These are phyloP conservation scores for Decapterus maruadsi DNA, from an alignment of 2,797 vertebrate genomes.

Conservation along the genomic window DNA sequence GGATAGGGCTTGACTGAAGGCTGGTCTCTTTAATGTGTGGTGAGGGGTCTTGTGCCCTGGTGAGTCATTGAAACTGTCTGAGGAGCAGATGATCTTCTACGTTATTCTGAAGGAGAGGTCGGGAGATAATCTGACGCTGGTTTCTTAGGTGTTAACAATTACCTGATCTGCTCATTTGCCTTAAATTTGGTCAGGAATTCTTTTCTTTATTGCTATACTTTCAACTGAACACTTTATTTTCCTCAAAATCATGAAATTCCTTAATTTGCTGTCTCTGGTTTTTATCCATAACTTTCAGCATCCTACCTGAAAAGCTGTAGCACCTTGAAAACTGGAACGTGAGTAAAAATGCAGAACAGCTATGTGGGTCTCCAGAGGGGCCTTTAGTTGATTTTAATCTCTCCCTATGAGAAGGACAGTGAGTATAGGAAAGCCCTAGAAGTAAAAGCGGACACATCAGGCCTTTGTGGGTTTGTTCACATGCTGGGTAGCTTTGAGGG, in stretches of 20 bases:
- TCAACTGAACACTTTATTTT: not conserved
- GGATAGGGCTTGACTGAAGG: slow-evolving; percentile 67
- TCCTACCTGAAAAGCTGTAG: slow-evolving; percentile 32
- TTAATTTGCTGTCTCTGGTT: not conserved
- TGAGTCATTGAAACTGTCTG: slow-evolving; percentile 70
- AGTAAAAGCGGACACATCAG: slow-evolving; percentile 63
- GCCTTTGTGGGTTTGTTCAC: slow-evolving; percentile 79
- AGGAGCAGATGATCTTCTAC: slow-evolving; percentile 68
- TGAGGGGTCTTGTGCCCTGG: slow-evolving; percentile 80
- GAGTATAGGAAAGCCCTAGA: slow-evolving; percentile 52
- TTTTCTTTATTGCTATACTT: slow-evolving; percentile 3
- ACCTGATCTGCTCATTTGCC: slow-evolving; percentile 56
- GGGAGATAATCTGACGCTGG: slow-evolving; percentile 66
- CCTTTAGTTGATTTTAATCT: slow-evolving; percentile 68
- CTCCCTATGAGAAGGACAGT: slow-evolving; percentile 51
- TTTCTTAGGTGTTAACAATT: slow-evolving; percentile 88
- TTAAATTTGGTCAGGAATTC: slow-evolving; percentile 5
- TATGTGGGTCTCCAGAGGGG: slow-evolving; percentile 47
- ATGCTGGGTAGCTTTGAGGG: slow-evolving; percentile 81
- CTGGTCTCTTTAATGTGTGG: slow-evolving; percentile 77
- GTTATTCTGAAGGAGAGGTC: slow-evolving; percentile 58
- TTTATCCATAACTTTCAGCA: not conserved
- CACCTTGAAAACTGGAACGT: slow-evolving; percentile 25
- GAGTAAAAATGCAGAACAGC: slow-evolving; percentile 35
- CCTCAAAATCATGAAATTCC: not conserved